Evolutionary conservation across 2,797 vertebrate species (phyloP), one percentile per base, ranked within the genome.

Genomic region (Sebastolobus alascanus): DNA sequence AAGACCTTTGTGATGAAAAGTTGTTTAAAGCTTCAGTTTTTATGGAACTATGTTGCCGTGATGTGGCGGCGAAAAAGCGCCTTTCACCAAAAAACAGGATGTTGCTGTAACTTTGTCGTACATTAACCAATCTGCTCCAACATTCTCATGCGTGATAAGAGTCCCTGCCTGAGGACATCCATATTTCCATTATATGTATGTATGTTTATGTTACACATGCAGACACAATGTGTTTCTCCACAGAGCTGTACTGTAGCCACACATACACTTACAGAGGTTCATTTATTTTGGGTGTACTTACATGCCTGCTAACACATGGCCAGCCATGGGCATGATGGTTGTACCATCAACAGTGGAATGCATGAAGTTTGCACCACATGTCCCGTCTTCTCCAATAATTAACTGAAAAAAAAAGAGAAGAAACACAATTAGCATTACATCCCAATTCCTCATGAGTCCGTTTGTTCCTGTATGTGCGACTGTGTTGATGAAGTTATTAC

Each of bases 311-410:
- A 22, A 10, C 4, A 22, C 6, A 52, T 4, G 20, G 8, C 2
- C 20, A 8, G 4, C 4, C 50, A 52, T 9, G 8, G 18, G 2
- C 50, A 52, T n/a, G 1, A 52, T 3, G 20, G 18, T 8, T n/a
- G 20, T 8, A 22, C 85, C 0, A 98, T 96, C 97, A 0, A 97
- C 95, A 0, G 96, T 95, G 1, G 97, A 96, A 0, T 98, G 97
- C 16, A 6, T 22, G 37, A 63, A 97, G 0, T 97, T 93, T 0
- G 97, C 90, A 20, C 97, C 97, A 61, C 96, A 98, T 65, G 96
- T 96, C 14, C 97, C 97, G 0, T 98, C 97, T 78, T 98, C 97
- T 35, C 97, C 97, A 69, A 98, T 87, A 4, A 98, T 97, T 82
- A 98, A 97, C 97, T 98, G 56, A n/a, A n/a, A 8, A 55, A 80